A percentile compares a stretch with the other conserved stretches of the same genome.
phyloP scores from a whole-genome alignment of 2,113 vertebrate genomes.

The Jacana jacana region DNA sequence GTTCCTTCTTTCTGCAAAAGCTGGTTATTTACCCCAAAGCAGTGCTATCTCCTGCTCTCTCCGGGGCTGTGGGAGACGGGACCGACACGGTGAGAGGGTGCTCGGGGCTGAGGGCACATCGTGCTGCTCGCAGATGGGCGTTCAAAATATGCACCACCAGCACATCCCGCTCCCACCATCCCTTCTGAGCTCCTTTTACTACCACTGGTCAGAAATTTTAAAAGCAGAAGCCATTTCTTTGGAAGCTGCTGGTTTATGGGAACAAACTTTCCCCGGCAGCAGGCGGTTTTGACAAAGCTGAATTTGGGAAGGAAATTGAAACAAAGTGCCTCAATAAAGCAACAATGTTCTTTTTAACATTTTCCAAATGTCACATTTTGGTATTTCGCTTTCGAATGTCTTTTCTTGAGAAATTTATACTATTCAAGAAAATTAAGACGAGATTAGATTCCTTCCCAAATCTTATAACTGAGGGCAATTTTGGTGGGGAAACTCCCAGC shows the following conservation, averaged over 20 bases:
- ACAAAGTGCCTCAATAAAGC: not conserved
- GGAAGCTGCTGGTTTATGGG: not conserved
- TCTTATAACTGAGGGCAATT: accelerated
- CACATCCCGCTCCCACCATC: accelerated
- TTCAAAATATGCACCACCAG: accelerated
- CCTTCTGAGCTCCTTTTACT: not conserved
- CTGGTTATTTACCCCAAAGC: not conserved
- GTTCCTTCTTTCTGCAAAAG: not conserved
- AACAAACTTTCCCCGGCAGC: not conserved
- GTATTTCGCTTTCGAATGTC: constrained; percentile 30
- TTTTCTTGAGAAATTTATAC: constrained; percentile 14
- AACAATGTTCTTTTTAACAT: constrained; percentile 24
- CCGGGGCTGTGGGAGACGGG: not conserved
- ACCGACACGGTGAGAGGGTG: not conserved
- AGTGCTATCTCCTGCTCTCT: accelerated
- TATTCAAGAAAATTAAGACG: not conserved
- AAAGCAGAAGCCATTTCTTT: not conserved
- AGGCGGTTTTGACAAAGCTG: not conserved
- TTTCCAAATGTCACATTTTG: constrained; percentile 61
- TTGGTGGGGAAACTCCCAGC: accelerated
- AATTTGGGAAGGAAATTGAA: not conserved
- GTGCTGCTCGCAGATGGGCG: not conserved
- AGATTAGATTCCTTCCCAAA: not conserved
- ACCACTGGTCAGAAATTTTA: accelerated
- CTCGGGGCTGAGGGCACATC: not conserved